phyloP scores from a whole-genome alignment of 2,888 invertebrate species.

The Nephrotoma guestfalica region DNA sequence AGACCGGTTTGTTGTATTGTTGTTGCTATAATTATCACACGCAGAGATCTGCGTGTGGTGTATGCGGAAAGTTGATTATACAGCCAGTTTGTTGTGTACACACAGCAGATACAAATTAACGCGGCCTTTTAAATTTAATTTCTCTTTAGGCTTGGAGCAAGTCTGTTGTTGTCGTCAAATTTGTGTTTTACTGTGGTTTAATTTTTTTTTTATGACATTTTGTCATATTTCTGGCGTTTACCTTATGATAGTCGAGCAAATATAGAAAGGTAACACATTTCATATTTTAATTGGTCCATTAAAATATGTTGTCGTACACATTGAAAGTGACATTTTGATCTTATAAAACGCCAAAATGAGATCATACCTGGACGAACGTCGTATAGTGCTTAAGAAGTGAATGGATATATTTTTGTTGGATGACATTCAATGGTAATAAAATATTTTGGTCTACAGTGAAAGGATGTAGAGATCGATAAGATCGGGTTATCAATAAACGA shows the following conservation, averaged over 20 bases:
- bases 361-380: neutral
- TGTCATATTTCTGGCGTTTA: neutral
- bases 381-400: neutral
- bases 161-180: neutral
- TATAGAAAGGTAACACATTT: neutral
- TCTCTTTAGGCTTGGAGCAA: neutral
- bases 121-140: neutral
- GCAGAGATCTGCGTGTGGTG: neutral
- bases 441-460: neutral
- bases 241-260: neutral
- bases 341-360: neutral
- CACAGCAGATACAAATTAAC: neutral
- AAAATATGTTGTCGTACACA: neutral
- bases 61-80: neutral
- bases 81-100: neutral
- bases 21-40: neutral
- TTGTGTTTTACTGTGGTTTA: neutral
- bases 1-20: neutral
- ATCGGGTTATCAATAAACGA: neutral
- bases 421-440: neutral
- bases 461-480: neutral
- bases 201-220: neutral
- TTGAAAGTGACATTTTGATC: neutral
- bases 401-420: neutral
- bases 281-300: neutral